phyloP scores from a whole-genome alignment of 2,113 vertebrate species.

The Rhinopithecus roxellana region DNA sequence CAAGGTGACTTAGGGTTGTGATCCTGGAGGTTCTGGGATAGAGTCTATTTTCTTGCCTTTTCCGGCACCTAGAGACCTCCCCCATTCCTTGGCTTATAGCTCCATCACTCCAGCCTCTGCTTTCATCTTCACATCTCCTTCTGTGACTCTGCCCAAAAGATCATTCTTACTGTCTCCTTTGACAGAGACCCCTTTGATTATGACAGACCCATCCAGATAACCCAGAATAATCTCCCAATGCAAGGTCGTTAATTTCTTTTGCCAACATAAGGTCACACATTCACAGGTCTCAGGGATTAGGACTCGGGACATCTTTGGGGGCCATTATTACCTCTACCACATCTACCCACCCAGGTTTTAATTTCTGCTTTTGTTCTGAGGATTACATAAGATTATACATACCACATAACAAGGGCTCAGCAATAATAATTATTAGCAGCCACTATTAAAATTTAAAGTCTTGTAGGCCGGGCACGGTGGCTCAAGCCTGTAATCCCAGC shows the following conservation, averaged over 20 bases:
- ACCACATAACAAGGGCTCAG: background rate
- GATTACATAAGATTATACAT: background rate
- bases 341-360: background rate
- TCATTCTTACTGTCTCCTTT: background rate
- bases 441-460: background rate
- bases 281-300: background rate
- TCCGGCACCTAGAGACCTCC: background rate
- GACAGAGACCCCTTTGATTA: background rate
- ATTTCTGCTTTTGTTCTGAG: background rate
- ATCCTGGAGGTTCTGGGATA: too few species aligned
- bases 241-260: background rate
- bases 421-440: background rate
- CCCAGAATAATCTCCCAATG: background rate
- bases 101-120: too few species aligned
- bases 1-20: rapidly evolving
- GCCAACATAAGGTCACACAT: rapidly evolving
- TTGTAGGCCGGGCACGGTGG: background rate
- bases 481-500: too few species aligned
- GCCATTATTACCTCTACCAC: too few species aligned
- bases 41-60: background rate
- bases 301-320: too few species aligned
- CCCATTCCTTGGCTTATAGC: rapidly evolving
- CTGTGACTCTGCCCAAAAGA: too few species aligned
- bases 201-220: background rate
- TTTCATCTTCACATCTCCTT: background rate